Evolutionary conservation across 2,888 invertebrate genomes (phyloP).

Genomic region (Asteroscopus sphinx): DNA sequence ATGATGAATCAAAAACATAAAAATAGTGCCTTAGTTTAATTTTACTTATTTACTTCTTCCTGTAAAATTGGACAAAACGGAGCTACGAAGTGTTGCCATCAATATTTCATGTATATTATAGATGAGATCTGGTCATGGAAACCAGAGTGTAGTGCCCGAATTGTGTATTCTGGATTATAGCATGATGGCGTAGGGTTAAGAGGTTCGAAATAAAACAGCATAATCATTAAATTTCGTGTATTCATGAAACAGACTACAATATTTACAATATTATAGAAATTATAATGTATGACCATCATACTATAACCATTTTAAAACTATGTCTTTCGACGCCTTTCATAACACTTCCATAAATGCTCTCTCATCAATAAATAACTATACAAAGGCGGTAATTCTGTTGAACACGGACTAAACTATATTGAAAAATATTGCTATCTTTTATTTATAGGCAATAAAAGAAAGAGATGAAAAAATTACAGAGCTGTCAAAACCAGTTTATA

Average conservation of each 20-base stretch:
- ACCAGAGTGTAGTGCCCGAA: neutral
- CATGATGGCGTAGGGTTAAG: conserved; percentile 80
- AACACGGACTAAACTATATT: neutral
- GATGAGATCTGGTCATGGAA: too few species aligned
- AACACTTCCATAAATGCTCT: conserved; percentile 36
- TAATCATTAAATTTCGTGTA: conserved; percentile 71
- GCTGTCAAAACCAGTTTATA: neutral
- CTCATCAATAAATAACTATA: conserved; percentile 30
- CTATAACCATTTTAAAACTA: conserved; percentile 72
- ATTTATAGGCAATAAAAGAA: neutral
- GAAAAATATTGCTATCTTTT: neutral
- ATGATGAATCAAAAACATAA: too few species aligned
- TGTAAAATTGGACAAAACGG: too few species aligned
- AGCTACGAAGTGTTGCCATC: too few species aligned
- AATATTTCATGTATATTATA: too few species aligned
- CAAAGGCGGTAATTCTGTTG: neutral
- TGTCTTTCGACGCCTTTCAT: conserved; percentile 24
- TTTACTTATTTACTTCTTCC: too few species aligned
- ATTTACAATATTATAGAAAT: conserved; percentile 68
- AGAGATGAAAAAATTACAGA: neutral
- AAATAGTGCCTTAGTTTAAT: too few species aligned
- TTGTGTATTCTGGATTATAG: conserved; percentile 67
- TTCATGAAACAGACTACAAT: conserved; percentile 67
- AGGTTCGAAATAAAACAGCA: conserved; percentile 84
- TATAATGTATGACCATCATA: conserved; percentile 81